Evolutionary conservation across 2,888 invertebrate genomes (phyloP).

Genomic region (Andrena bicolor): DNA sequence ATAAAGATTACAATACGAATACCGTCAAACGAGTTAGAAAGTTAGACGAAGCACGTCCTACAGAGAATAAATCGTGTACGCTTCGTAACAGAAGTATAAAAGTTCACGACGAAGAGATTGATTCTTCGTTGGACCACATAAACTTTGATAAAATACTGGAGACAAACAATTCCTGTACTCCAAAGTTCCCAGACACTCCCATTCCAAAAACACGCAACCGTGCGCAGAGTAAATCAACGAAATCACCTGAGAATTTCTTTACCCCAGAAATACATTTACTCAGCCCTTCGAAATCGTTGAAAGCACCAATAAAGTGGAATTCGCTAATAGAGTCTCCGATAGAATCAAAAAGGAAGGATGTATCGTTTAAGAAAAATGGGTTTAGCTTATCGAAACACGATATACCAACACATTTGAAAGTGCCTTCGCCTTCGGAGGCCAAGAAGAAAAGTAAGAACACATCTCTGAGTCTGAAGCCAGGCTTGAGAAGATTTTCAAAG

Average conservation of each 20-base stretch:
- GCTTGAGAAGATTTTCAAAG: constrained; percentile 66
- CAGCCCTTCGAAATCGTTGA: constrained; percentile 64
- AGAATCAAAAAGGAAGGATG: constrained; percentile 32
- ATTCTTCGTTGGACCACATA: not conserved
- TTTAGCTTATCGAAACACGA: not conserved
- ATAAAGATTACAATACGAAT: not conserved
- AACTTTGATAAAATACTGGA: too few species aligned
- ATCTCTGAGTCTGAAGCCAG: not conserved
- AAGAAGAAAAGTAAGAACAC: constrained; percentile 8
- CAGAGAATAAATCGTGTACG: not conserved
- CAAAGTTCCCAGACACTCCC: too few species aligned
- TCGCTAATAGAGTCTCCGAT: constrained; percentile 63
- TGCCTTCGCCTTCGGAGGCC: not conserved
- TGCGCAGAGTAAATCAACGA: constrained; percentile 31
- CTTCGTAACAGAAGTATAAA: not conserved
- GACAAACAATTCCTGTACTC: too few species aligned
- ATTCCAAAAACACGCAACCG: too few species aligned
- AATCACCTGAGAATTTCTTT: constrained; percentile 74
- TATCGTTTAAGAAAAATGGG: not conserved
- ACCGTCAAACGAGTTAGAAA: not conserved
- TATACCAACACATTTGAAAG: not conserved
- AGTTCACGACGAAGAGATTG: not conserved
- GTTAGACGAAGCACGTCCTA: not conserved
- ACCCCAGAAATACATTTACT: constrained; percentile 75
- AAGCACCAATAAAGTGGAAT: constrained; percentile 74